Evolutionary conservation across 2,888 invertebrate species (phyloP).

Genomic region (Biston betularia): DNA sequence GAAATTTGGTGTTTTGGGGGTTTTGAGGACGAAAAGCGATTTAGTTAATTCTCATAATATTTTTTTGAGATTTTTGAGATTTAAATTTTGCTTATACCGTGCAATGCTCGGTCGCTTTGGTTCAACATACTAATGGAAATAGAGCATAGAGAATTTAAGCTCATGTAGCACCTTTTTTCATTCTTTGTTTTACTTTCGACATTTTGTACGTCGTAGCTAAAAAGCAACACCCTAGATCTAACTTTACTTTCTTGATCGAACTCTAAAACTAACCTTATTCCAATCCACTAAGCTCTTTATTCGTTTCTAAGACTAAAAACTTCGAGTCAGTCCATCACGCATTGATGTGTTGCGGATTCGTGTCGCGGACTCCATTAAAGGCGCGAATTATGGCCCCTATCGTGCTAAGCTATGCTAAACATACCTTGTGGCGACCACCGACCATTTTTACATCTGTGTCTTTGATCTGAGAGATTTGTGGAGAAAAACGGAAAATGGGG

Average conservation of each 20-base stretch:
- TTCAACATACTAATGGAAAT: too few species aligned
- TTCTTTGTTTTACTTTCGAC: too few species aligned
- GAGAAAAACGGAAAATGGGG: too few species aligned
- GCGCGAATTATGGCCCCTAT: conserved; percentile 73
- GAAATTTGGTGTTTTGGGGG: too few species aligned
- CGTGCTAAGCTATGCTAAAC: conserved; percentile 62
- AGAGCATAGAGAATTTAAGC: too few species aligned
- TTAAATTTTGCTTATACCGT: too few species aligned
- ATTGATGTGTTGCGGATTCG: conserved; percentile 78
- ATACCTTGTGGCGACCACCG: conserved; percentile 68
- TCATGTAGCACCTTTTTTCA: too few species aligned
- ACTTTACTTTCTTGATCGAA: conserved; percentile 6
- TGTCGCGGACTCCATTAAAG: conserved; percentile 78
- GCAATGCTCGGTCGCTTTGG: too few species aligned
- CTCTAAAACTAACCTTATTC: conserved; percentile 31
- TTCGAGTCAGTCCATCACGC: conserved; percentile 62
- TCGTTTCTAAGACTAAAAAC: conserved; percentile 45
- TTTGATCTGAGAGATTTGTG: not conserved
- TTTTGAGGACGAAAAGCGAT: too few species aligned
- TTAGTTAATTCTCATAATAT: too few species aligned
- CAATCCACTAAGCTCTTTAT: conserved; percentile 53
- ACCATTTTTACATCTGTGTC: conserved; percentile 61
- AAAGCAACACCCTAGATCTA: conserved; percentile 12
- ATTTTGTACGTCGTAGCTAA: not conserved
- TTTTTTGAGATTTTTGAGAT: too few species aligned